These are phyloP conservation scores for Acheta domesticus DNA, from an alignment of 2,888 invertebrate genomes.

Conservation along the genomic window DNA sequence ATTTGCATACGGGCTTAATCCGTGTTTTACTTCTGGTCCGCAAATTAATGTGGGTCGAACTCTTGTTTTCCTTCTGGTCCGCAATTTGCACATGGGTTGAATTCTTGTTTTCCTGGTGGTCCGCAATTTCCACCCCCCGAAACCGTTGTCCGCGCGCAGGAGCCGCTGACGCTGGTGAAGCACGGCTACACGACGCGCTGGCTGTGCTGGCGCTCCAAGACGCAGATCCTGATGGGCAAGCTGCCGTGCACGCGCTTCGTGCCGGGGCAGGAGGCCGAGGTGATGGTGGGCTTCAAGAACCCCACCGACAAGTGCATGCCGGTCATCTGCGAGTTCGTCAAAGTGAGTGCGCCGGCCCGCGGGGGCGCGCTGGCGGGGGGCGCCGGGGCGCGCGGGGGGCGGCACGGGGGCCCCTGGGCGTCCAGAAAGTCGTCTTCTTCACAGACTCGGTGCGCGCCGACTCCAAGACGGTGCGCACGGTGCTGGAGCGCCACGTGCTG, in stretches of 20 bases:
- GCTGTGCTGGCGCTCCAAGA: neutral
- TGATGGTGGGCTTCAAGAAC: conserved; percentile 18
- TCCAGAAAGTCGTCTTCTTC: neutral
- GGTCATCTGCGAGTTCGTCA: neutral
- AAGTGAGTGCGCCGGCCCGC: neutral
- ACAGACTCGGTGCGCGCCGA: neutral
- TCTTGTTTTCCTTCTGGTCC: too few relatives aligned
- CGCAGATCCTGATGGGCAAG: neutral
- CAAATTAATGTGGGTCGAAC: too few relatives aligned
- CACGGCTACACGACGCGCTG: conserved; percentile 1
- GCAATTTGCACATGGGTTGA: too few relatives aligned
- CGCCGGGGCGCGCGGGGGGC: too few relatives aligned
- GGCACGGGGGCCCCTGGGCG: neutral
- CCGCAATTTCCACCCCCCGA: too few relatives aligned
- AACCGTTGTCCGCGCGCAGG: too few relatives aligned
- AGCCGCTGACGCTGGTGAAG: conserved; percentile 18
- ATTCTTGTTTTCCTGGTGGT: too few relatives aligned
- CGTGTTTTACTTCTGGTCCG: too few relatives aligned
- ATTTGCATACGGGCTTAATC: too few relatives aligned
- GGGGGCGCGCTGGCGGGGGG: too few relatives aligned
- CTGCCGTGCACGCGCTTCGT: neutral
- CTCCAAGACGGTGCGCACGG: neutral
- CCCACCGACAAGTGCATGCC: neutral
- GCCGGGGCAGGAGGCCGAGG: neutral
- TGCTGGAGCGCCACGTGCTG: neutral